phyloP scores from a whole-genome alignment of 53 echinoderm and acorn worm genomes.

The Antedon mediterranea region DNA sequence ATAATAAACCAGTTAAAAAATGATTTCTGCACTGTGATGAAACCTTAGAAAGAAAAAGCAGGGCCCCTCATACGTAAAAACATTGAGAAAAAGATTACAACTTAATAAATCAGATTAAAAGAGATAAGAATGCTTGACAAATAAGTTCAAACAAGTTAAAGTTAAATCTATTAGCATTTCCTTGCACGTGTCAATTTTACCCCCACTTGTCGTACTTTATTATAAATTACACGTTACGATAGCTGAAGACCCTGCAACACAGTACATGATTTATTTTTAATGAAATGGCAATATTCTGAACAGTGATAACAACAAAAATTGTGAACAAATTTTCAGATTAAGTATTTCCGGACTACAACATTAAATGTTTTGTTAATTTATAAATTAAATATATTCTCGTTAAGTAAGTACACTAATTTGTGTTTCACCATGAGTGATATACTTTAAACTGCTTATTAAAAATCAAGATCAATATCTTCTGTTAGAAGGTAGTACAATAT shows the following conservation, averaged over 20 bases:
- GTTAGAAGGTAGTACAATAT: too few relatives aligned
- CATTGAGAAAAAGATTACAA: too few relatives aligned
- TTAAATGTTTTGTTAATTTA: too few relatives aligned
- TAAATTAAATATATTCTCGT: too few relatives aligned
- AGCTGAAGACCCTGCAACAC: neutral
- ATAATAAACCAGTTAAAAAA: too few relatives aligned
- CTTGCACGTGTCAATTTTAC: neutral
- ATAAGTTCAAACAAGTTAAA: neutral
- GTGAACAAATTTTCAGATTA: neutral
- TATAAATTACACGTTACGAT: neutral
- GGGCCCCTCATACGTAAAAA: too few relatives aligned
- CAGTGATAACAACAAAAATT: neutral
- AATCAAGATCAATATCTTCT: too few relatives aligned
- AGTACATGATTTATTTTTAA: neutral
- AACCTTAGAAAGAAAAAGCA: too few relatives aligned
- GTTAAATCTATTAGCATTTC: neutral
- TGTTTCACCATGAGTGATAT: too few relatives aligned
- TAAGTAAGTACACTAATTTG: too few relatives aligned
- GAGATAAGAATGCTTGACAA: neutral
- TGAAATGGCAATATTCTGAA: neutral
- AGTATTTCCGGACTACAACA: neutral
- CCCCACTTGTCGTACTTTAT: neutral
- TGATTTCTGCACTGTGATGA: too few relatives aligned
- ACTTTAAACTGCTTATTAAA: too few relatives aligned
- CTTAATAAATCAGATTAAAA: neutral